Evolutionary conservation across 2,888 invertebrate species (phyloP).

Genomic region (Xestia c-nigrum): DNA sequence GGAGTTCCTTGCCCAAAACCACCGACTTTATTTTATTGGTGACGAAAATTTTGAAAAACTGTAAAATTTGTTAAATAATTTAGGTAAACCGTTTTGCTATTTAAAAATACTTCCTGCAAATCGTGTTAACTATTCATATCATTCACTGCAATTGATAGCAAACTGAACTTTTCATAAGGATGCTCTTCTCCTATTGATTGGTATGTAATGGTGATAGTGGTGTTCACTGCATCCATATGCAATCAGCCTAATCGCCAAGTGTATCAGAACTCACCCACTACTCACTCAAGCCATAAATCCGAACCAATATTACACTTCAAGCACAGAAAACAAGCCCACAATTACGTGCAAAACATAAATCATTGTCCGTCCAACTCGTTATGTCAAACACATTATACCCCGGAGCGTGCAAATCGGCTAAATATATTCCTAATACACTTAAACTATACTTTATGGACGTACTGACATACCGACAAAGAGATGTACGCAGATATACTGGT

Average conservation of each 20-base stretch:
- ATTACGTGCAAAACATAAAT: conserved; percentile 66
- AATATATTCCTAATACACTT: conserved; percentile 74
- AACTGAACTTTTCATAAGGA: no score
- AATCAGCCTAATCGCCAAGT: not conserved
- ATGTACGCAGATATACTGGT: conserved; percentile 56
- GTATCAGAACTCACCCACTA: not conserved
- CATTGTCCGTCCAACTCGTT: conserved; percentile 66
- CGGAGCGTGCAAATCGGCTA: conserved; percentile 77
- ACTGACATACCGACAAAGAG: conserved; percentile 76
- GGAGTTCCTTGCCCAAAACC: not conserved
- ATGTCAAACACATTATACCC: conserved; percentile 70
- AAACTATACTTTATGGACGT: conserved; percentile 68
- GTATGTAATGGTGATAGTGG: no score
- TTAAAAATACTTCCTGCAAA: not conserved
- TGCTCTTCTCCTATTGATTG: no score
- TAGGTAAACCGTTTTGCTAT: not conserved
- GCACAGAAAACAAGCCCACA: conserved; percentile 57
- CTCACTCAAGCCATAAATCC: conserved; percentile 23
- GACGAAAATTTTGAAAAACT: not conserved
- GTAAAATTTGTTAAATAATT: not conserved
- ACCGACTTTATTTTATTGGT: not conserved
- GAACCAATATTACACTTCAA: conserved; percentile 33
- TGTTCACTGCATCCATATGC: not conserved
- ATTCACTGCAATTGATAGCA: not conserved
- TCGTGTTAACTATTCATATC: not conserved